Evolutionary conservation across 1,140 invertebrate genomes (phyloP).

Genomic region (Rhagoletis zephyria): DNA sequence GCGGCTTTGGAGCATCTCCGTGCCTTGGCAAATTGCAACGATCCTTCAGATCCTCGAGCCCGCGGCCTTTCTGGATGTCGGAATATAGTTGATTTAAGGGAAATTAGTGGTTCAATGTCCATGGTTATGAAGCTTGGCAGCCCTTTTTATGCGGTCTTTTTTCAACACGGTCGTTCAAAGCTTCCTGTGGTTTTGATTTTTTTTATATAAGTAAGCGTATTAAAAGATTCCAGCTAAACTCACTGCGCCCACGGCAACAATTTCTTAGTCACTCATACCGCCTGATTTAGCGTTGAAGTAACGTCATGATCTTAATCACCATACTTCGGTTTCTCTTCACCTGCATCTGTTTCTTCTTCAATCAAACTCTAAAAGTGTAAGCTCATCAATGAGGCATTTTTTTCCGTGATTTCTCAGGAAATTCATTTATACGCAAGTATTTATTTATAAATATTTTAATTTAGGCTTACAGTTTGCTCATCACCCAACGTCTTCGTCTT

Average conservation of each 20-base stretch:
- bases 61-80: too few relatives aligned
- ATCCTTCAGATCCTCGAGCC: too few relatives aligned
- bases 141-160: too few relatives aligned
- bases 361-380: background rate
- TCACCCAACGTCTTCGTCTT: background rate
- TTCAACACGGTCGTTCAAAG: too few relatives aligned
- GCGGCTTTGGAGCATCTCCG: too few relatives aligned
- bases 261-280: background rate
- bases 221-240: too few relatives aligned
- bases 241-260: background rate
- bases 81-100: too few relatives aligned
- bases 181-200: too few relatives aligned
- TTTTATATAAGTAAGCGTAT: too few relatives aligned
- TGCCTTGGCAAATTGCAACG: too few relatives aligned
- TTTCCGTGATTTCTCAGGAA: background rate
- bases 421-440: background rate
- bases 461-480: background rate
- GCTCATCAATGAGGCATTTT: constrained; percentile 5
- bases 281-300: background rate
- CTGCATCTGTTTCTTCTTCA: background rate
- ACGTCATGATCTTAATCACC: background rate
- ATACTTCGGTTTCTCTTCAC: background rate
- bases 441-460: background rate
- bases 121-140: too few relatives aligned
- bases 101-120: too few relatives aligned